These are phyloP conservation scores for Antechinus stuartii DNA, from an alignment of 2,113 vertebrate genomes.

Conservation along the genomic window DNA sequence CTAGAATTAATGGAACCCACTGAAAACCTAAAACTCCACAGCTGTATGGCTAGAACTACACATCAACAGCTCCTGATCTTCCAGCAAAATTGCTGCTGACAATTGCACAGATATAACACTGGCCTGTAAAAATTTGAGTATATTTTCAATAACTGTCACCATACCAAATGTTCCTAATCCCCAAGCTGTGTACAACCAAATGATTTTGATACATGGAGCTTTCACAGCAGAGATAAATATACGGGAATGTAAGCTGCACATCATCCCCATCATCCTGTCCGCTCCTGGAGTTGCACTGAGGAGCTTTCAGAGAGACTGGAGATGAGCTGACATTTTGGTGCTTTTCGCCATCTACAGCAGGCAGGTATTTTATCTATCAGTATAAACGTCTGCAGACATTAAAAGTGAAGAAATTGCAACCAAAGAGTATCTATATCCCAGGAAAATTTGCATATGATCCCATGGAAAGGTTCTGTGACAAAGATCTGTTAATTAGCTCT, in stretches of 20 bases:
- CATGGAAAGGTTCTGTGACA: not conserved
- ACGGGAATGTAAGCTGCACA: not conserved
- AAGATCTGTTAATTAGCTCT: not conserved
- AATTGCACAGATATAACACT: not conserved
- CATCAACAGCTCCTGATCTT: not conserved
- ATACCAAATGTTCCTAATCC: not conserved
- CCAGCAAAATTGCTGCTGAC: not conserved
- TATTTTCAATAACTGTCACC: not conserved
- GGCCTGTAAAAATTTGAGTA: not conserved
- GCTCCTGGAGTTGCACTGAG: not conserved
- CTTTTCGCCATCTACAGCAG: not conserved
- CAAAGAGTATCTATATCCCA: not conserved
- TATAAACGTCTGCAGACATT: not conserved
- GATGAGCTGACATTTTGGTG: not conserved
- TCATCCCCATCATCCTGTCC: not conserved
- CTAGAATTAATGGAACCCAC: not conserved
- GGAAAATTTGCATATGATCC: not conserved
- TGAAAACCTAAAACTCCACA: not conserved
- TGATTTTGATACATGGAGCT: not conserved
- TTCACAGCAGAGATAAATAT: not conserved
- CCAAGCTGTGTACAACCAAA: not conserved
- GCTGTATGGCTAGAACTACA: not conserved
- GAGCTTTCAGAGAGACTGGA: not conserved
- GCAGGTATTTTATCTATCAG: not conserved
- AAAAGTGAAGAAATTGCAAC: not conserved